Evolutionary conservation across 2,797 vertebrate genomes (phyloP).

Genomic region (Sebastes nivosus): DNA sequence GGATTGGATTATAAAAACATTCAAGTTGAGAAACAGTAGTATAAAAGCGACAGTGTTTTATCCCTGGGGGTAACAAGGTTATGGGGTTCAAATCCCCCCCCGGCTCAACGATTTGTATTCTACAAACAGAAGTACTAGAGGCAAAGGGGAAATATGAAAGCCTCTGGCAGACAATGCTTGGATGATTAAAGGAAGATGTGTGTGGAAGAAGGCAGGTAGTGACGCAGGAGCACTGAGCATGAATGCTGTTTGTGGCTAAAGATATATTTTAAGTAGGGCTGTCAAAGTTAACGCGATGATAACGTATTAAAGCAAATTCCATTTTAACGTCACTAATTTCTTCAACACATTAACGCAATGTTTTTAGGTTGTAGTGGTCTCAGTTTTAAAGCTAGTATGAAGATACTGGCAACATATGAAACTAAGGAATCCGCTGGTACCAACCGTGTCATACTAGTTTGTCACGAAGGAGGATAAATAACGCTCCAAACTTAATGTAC

Average conservation of each 20-base stretch:
- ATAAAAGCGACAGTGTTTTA: not conserved
- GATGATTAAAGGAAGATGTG: not conserved
- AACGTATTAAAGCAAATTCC: too few species aligned
- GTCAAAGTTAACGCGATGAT: too few species aligned
- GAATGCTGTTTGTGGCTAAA: not conserved
- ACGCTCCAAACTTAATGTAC: too few species aligned
- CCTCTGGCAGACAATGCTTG: not conserved
- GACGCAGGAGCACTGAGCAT: not conserved
- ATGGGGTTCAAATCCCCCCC: not conserved
- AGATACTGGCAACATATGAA: too few species aligned
- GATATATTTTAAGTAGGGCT: too few species aligned
- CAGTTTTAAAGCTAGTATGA: too few species aligned
- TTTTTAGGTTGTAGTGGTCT: too few species aligned
- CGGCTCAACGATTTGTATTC: not conserved
- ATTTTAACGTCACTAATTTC: too few species aligned
- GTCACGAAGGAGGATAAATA: too few species aligned
- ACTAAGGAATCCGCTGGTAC: too few species aligned
- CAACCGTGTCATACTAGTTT: too few species aligned
- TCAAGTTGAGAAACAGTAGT: not conserved
- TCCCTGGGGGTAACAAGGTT: not conserved
- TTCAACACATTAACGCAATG: too few species aligned
- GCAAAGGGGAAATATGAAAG: not conserved
- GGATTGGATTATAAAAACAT: not conserved
- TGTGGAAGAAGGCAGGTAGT: not conserved
- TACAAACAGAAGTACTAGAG: not conserved